Percentiles rank a stretch among this genome's conserved stretches.
These are phyloP conservation scores for Dorcus hopei DNA, from an alignment of 2,888 invertebrate species.

Conservation along the genomic window DNA sequence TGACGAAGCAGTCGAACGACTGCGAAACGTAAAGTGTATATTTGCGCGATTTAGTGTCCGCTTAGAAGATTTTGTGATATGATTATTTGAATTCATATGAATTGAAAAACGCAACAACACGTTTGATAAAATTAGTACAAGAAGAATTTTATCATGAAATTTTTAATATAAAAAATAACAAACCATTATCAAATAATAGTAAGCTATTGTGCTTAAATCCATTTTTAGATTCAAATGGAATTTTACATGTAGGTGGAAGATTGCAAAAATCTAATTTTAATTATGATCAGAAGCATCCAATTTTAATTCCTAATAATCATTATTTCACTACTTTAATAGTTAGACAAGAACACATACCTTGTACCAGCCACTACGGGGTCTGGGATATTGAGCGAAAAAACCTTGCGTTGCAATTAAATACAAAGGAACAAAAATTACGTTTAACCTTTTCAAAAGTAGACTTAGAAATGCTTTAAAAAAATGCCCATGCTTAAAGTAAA, in stretches of 20 bases:
- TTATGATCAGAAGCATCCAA: conserved; percentile 15
- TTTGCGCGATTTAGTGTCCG: no score
- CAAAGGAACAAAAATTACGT: no score
- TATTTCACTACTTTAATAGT: conserved; percentile 14
- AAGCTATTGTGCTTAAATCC: conserved; percentile 18
- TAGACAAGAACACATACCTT: conserved; percentile 9
- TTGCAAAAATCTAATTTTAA: conserved; percentile 7
- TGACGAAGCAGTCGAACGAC: no score
- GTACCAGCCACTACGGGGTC: no score
- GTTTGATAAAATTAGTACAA: not conserved
- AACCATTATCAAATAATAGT: not conserved
- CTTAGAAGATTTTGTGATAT: no score
- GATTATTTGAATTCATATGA: not conserved
- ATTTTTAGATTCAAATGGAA: conserved; percentile 19
- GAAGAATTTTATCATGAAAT: conserved; percentile 3
- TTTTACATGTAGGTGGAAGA: conserved; percentile 19
- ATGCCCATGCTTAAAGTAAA: no score
- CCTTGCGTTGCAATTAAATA: no score
- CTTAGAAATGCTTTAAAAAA: no score
- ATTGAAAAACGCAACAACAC: not conserved
- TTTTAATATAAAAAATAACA: not conserved
- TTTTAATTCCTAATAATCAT: conserved; percentile 16
- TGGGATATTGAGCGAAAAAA: no score
- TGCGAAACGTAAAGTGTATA: no score
- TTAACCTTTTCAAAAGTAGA: no score